Conservation (phyloP, 1,140 invertebrate genomes). For the Brachionus calyciflorus region DNA sequence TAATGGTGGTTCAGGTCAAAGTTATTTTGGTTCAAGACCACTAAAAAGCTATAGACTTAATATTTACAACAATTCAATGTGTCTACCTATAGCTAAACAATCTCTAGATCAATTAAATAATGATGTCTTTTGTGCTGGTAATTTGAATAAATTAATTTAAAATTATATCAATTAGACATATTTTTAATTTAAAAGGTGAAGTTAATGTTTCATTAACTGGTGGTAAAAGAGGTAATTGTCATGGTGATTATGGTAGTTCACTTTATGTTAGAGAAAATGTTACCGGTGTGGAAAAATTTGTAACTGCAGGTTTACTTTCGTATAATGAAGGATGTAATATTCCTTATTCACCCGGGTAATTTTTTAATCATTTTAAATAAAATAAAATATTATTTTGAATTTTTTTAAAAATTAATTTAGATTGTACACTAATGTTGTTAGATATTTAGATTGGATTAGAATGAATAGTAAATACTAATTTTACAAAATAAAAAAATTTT, state of each 20-base stretch:
- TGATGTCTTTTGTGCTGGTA: slow-evolving; percentile 24
- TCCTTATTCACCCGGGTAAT: neutral
- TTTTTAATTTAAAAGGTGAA: neutral
- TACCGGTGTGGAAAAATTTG: neutral
- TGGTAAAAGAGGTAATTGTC: slow-evolving; percentile 8
- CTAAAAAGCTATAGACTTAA: neutral
- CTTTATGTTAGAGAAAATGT: slow-evolving; percentile 9
- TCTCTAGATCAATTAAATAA: neutral
- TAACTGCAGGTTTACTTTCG: slow-evolving; percentile 2
- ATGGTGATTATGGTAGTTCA: slow-evolving; percentile 30
- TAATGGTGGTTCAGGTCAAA: neutral
- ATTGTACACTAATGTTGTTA: slow-evolving; percentile 11
- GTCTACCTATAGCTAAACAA: neutral
- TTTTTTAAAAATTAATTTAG: too few species aligned
- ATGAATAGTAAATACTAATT: slow-evolving; percentile 3
- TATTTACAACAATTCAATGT: slow-evolving; percentile 33
- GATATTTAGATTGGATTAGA: slow-evolving; percentile 25
- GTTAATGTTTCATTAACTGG: neutral
- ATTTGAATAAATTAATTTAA: neutral
- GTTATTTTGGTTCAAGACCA: neutral
- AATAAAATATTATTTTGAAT: neutral
- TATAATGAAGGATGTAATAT: slow-evolving; percentile 31
- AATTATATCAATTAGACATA: neutral
- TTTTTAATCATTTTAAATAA: neutral
- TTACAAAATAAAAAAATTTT: too few species aligned